Base-by-base conservation (phyloP, 2,113 vertebrate species). In the Dicrurus megarhynchus region DNA sequence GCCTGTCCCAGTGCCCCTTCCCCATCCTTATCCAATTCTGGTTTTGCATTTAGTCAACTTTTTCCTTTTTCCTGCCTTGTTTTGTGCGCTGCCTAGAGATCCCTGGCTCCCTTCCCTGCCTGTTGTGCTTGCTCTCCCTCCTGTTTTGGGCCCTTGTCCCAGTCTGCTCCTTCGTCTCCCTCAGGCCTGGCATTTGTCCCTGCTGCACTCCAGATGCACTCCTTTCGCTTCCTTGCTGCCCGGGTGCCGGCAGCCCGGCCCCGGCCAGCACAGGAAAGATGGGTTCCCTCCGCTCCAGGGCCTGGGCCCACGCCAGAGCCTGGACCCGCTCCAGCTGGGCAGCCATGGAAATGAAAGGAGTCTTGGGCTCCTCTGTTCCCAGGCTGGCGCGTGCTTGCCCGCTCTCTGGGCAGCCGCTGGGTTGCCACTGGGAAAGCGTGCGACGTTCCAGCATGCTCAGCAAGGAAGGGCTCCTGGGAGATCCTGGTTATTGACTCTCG, bases 361-460 rank as follows among this genome's bases (percentile, higher is more conserved):
- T 9, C 22, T 13, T 11, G 39, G 71, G 28, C 55, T 70, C 9
- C 65, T 67, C 17, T 64, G 32, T 69, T 69, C 59, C n/a, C 59
- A 4, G 77, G 20, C 76, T 61, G 84, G 33, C 3, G 1, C 1
- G 2, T 50, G 86, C 64, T 92, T 0, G 0, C 44, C 53, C 0
- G 1, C 78, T 73, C 81, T 18, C 47, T 3, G 13, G 23, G 73
- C 18, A 24, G n/a, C 35, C 1, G 0, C 10, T 67, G 35, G 32
- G 28, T 3, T 69, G 71, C 18, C 37, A 1, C 39, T 70, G 39
- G 60, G 47, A 59, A 64, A 61, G 22, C 0, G 33, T 17, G 9
- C 0, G 2, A 11, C 2, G 11, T 49, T 57, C 0, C 1, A 52
- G 60, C 6, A 0, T 11, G 28, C 59, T 63, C 57, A 32, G 35